Evolutionary conservation across 2,888 invertebrate genomes (phyloP), one percentile per base, ranked within the genome.

Genomic region (Eristalis intricaria): DNA sequence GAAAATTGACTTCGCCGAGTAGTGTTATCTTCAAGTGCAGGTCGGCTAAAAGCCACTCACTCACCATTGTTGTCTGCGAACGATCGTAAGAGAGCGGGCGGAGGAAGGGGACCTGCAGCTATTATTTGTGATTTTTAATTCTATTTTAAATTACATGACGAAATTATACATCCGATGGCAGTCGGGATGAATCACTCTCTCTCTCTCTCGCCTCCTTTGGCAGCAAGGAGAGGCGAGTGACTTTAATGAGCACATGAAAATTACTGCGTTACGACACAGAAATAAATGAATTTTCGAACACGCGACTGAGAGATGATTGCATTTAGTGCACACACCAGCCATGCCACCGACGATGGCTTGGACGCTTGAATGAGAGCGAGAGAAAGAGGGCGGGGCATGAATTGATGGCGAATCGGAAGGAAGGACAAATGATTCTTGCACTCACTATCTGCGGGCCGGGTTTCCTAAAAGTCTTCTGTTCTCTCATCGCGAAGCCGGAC

Each of bases 201-300:
- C 10, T 38, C 35, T 19, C 65, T 61, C 32, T 58, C 22, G 79
- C 11, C 11, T 11, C 7, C 7, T 1, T 26, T 1, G 26, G 26
- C 26, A 7, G 1, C 5, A 8, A 10, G 7, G 50, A 50, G 19
- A 50, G 19, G 8, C 4, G 50, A 4, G 50, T 19, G 50, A 82
- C 70, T 77, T 86, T 86, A 78, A 86, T 78, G 83, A 86, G 74
- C 78, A 66, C 63, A 78, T 71, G 73, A 83, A 83, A 83, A 86
- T 86, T 78, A 75, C 70, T 83, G 82, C 83, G 82, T 82, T 78
- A 63, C 83, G 83, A 70, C 70, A 78, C 65, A 74, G 63, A 82
- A 86, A 83, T 71, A 86, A 86, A 78, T 83, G 78, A 82, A 86
- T 83, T 86, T 79, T 69, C 66, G 83, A 70, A 86, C 86, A 83